Base-by-base conservation (phyloP, 2,113 vertebrate genomes). In the Corvus moneduloides region DNA sequence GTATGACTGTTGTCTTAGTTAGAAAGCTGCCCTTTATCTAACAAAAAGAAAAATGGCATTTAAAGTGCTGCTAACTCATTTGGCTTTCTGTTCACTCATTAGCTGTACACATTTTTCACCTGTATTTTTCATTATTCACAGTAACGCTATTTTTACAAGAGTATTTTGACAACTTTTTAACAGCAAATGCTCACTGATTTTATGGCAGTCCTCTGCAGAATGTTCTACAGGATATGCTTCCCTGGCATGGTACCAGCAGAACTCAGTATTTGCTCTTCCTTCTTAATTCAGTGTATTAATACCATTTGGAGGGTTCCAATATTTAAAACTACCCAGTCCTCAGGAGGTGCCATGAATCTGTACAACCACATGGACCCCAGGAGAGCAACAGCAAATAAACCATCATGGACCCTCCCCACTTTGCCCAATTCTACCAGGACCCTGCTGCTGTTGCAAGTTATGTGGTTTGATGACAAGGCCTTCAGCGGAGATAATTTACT, bases 91-190 rank as follows among this genome's bases (percentile, higher is more conserved):
- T 73, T 93, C 61, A 41, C 58, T 84, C 88, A 84, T 94, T 94
- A 92, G 73, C 59, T 88, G 84, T 77, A 84, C n/a, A 81, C 26
- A 86, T 43, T 90, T 94, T 92, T 96, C 90, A 96, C 94, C 90
- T 90, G 61, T 59, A 86, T 90, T 87, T 96, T 86, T 81, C 67
- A 93, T 96, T 95, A 93, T 48, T 96, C 90, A 77, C 72, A 80
- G 66, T 41, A 76, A 83, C 59, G 71, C 85, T 93, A 95, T 96
- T 94, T 96, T 96, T 93, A 81, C 39, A 93, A 26, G 84, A 83
- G 43, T 84, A 91, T 96, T 95, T 91, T 96, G 92, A 93, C 96
- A 97, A 94, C 72, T 86, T 95, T 93, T 86, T 86, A 93, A 80
- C 79, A 84, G 79, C 92, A 96, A 92, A 92, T 41, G 52, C 48